Evolutionary conservation across 2,797 vertebrate species (phyloP), one percentile per base, ranked within the genome.

Genomic region (Protonibea diacanthus): DNA sequence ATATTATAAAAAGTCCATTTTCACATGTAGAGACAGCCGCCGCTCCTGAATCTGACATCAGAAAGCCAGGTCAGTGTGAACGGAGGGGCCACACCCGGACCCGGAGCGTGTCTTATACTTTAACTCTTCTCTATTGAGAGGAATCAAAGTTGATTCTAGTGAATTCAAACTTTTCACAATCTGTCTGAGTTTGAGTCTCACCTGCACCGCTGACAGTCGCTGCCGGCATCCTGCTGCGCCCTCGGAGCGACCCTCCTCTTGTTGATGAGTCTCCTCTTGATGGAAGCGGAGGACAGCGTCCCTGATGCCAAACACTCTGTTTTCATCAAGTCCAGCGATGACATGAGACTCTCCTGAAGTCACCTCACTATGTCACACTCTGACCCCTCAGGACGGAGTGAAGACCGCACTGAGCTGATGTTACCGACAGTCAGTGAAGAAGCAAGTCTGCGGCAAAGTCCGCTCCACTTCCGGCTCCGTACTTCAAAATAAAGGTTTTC

Each of bases 141-240:
- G 21, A n/a, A 6, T 51, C 14, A 55, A 51, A 25, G 49, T 44
- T 60, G 17, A 33, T 21, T 55, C 18, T n/a, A 18, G 13, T 14
- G 2, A 21, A 25, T 25, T 45, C 8, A 5, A 62, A 70, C 42
- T 48, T 45, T 6, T n/a, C 17, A 9, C 33, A 5, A 11, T 12
- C 10, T 6, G 12, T 13, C 17, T 6, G 15, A 13, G 12, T 13
- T 23, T 6, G 15, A 0, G 40, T 64, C 81, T 86, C 56, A 95
- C 95, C 94, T 95, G 94, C 89, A 93, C 21, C 89, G 76, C 44
- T 88, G 85, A 65, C 87, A 89, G 21, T 94, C 93, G 21, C 81
- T 76, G 62, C 92, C 91, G 2, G 56, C 71, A 23, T 92, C 90
- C n/a, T 84, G 81, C 59, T 67, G 87, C 23, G 23, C 48, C 60